phyloP scores from a whole-genome alignment of 2,113 vertebrate genomes.

The Pachycephala philippinensis region DNA sequence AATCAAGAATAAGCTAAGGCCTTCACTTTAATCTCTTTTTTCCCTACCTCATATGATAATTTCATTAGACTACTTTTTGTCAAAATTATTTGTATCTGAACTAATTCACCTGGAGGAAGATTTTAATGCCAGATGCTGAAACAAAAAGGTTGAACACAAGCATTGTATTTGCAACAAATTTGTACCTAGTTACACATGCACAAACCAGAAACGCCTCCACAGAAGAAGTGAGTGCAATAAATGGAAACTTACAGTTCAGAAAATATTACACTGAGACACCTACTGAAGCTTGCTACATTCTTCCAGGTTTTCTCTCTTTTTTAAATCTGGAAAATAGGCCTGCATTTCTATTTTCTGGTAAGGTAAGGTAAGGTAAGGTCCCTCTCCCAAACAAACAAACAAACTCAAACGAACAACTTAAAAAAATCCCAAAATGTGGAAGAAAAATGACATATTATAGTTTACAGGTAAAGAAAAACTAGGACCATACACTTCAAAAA shows the following conservation, averaged over 20 bases:
- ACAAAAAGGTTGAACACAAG: neutral
- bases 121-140: neutral
- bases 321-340: conserved; percentile 4
- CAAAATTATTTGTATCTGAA: neutral
- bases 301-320: neutral
- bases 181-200: neutral
- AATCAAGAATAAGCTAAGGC: neutral
- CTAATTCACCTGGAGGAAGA: neutral
- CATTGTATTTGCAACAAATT: neutral
- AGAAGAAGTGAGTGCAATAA: neutral
- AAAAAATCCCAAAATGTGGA: neutral
- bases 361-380: neutral
- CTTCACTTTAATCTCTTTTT: neutral
- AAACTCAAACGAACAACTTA: neutral
- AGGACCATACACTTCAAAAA: conserved; percentile 1
- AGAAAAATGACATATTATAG: neutral
- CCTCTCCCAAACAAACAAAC: neutral
- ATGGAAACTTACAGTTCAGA: neutral
- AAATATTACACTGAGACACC: neutral
- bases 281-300: neutral
- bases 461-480: conserved; percentile 8
- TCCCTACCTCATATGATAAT: neutral
- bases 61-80: neutral
- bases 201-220: neutral
- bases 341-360: conserved; percentile 11